phyloP scores from a whole-genome alignment of 1,140 invertebrate species.

The Hyles vespertilio region DNA sequence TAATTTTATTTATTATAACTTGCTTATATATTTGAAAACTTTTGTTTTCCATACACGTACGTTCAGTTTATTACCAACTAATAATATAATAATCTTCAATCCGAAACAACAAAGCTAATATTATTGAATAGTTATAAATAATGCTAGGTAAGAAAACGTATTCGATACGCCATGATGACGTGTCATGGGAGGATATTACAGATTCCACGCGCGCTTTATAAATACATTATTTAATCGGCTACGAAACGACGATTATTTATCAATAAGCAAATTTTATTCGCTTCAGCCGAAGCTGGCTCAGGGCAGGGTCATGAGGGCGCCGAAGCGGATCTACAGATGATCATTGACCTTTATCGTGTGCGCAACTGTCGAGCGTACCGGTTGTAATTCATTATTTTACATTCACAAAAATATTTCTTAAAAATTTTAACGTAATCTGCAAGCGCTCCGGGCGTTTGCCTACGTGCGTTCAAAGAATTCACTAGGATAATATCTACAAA shows the following conservation, averaged over 20 bases:
- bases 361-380: constrained; percentile 55
- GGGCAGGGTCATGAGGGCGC: constrained; percentile 69
- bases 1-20: no score
- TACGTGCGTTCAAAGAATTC: constrained; percentile 17
- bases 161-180: no score
- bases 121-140: no score
- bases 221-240: no score
- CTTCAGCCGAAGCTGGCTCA: constrained; percentile 41
- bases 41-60: no score
- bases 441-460: constrained; percentile 5
- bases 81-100: no score
- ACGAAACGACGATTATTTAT: constrained; percentile 27
- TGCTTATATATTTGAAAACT: no score
- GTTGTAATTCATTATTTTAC: constrained; percentile 63
- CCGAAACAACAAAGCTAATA: no score
- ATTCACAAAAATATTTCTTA: constrained; percentile 35
- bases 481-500: constrained; percentile 26
- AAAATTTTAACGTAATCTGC: constrained; percentile 4
- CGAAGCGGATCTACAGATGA: constrained; percentile 73
- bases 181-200: no score
- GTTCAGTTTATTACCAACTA: no score
- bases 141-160: no score
- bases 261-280: constrained; percentile 48
- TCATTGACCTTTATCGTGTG: constrained; percentile 71
- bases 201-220: no score